These are phyloP conservation scores for Diprion similis DNA, from an alignment of 1,140 invertebrate genomes.

Conservation along the genomic window DNA sequence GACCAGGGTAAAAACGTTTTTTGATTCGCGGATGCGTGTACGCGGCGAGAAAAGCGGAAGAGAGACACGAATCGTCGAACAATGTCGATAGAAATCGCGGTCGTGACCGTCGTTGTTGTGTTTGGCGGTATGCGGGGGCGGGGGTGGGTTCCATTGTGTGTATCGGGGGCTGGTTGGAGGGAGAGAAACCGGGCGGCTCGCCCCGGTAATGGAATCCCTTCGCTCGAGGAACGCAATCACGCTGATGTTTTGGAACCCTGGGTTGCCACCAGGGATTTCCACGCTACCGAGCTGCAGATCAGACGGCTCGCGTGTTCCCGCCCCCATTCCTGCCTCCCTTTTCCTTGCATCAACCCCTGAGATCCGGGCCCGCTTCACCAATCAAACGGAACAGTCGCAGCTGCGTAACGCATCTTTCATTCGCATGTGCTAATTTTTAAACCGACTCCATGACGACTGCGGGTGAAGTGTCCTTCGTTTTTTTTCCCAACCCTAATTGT, in stretches of 20 bases:
- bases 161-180: constrained; percentile 25
- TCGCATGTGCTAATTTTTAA: no score
- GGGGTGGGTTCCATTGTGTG: not conserved
- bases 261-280: constrained; percentile 59
- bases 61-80: not conserved
- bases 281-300: constrained; percentile 55
- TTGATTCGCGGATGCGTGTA: no score
- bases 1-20: no score
- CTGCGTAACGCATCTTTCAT: no score
- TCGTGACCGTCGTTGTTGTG: constrained; percentile 4
- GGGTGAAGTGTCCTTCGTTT: not conserved
- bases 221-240: constrained; percentile 58
- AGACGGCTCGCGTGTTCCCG: constrained; percentile 46
- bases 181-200: constrained; percentile 29
- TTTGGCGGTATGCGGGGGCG: not conserved
- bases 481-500: no score
- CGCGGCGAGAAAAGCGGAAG: not conserved
- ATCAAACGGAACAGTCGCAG: no score
- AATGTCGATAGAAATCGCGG: not conserved
- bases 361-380: no score
- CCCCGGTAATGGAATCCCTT: constrained; percentile 60
- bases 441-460: no score
- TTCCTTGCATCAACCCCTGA: constrained; percentile 26
- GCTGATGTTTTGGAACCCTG: constrained; percentile 59
- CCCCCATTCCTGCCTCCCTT: constrained; percentile 33